These are phyloP conservation scores for Pelvicachromis taeniatus DNA, from an alignment of 2,113 vertebrate species.

Conservation along the genomic window DNA sequence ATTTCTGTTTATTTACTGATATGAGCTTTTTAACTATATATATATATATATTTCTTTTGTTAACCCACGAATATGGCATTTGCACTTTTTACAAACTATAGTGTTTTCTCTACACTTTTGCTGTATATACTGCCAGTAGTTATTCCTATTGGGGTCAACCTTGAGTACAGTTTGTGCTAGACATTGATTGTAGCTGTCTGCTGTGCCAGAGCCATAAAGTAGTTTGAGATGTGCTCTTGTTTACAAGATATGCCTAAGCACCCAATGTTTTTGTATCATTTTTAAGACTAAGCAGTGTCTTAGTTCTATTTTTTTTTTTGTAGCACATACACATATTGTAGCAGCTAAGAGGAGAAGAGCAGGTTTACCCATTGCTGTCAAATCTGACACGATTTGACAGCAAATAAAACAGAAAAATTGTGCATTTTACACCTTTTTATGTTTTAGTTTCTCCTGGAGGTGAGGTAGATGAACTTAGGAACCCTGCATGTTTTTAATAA, in stretches of 20 bases:
- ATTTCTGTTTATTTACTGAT: neutral
- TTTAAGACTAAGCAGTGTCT: neutral
- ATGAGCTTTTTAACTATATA: neutral
- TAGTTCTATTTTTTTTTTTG: too few relatives aligned
- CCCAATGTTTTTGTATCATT: neutral
- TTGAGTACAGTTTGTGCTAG: neutral
- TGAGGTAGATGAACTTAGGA: neutral
- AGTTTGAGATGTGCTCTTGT: constrained; percentile 4
- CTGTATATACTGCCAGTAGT: neutral
- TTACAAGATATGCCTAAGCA: neutral
- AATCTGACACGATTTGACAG: neutral
- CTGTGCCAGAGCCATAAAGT: neutral
- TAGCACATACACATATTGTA: neutral
- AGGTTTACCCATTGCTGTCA: neutral
- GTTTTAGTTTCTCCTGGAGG: neutral
- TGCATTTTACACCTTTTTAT: neutral
- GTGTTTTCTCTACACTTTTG: neutral
- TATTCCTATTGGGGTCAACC: neutral
- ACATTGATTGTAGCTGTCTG: neutral
- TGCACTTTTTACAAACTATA: neutral
- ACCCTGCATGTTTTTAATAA: neutral
- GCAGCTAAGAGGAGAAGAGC: neutral
- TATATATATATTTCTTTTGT: neutral
- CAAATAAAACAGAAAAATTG: neutral
- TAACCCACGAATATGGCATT: neutral